Evolutionary conservation across 2,888 invertebrate genomes (phyloP), one percentile per base, ranked within the genome.

Genomic region (Anaspis maculata): DNA sequence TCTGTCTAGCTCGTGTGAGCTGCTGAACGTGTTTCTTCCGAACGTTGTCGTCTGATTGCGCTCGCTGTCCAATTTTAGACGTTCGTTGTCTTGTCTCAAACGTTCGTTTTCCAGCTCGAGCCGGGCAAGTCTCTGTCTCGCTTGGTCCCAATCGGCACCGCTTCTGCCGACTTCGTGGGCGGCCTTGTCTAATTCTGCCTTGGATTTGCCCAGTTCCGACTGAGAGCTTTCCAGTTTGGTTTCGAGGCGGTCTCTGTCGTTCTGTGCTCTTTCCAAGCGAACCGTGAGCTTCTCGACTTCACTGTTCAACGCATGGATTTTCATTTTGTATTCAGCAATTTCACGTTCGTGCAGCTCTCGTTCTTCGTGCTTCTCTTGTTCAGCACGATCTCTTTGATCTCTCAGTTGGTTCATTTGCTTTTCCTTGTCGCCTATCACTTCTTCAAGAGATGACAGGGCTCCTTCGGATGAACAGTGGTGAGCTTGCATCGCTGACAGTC

Each of bases 311-410:
- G 88, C 78, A 55, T 91, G 90, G 39, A 92, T 73, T 67, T 92
- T 92, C 79, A 92, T 87, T 68, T 92, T 92, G 59, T 89, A 90
- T 63, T 96, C 95, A 32, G 92, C 90, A 52, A 92, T 79, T 64
- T 92, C 90, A 51, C 92, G 77, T 62, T 92, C 90, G 60, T 91
- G 90, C 11, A 90, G 70, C 56, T 95, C 95, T 44, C 94, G 75
- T 64, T 97, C 96, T 67, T 96, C 96, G 49, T 90, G 86, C 60
- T 94, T 88, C 57, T 97, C 96, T 50, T 90, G 86, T 67, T 96
- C 95, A 24, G 92, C 89, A 50, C 94, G 76, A 57, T 96, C 95
- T 58, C 95, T 75, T 62, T 96, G 95, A 59, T 97, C 95, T 49
- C 89, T 71, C 42, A 95, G 69, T 62, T 92, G 94, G 49, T 85